phyloP scores from a whole-genome alignment of 2,113 vertebrate genomes.

The Melanerpes formicivorus region DNA sequence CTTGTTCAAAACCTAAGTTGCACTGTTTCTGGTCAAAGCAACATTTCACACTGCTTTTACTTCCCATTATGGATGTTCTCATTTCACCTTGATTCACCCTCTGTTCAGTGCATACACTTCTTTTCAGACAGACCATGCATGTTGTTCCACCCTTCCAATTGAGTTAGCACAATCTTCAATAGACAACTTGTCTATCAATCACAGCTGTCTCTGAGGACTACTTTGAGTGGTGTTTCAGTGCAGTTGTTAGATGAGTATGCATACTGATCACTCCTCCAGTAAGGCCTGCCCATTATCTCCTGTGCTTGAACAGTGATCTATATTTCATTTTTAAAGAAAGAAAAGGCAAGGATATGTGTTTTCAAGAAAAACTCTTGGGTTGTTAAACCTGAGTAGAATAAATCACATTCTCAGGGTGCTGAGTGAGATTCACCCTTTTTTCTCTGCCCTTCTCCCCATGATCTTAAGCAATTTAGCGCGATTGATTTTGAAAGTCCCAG shows the following conservation, averaged over 20 bases:
- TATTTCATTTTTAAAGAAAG: conserved; percentile 15
- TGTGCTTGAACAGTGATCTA: neutral
- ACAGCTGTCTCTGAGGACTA: conserved; percentile 17
- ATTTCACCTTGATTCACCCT: conserved; percentile 21
- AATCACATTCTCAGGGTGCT: neutral
- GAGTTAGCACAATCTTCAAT: conserved; percentile 27
- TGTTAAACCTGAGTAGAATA: neutral
- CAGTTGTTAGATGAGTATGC: neutral
- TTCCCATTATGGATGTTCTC: neutral
- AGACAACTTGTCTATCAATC: conserved; percentile 33
- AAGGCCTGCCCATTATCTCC: neutral
- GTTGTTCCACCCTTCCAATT: conserved; percentile 31
- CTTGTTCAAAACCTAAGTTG: neutral
- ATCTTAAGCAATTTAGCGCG: neutral
- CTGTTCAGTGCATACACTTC: neutral
- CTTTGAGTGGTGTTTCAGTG: conserved; percentile 8
- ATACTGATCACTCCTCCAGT: neutral
- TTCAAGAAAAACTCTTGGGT: neutral
- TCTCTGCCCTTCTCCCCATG: neutral
- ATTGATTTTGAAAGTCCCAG: neutral
- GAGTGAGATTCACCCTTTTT: neutral
- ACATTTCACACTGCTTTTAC: neutral
- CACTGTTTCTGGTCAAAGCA: neutral
- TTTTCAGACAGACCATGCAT: neutral
- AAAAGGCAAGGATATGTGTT: neutral